Base-by-base conservation (phyloP, 2,113 vertebrate species). In the Actenoides hombroni region DNA sequence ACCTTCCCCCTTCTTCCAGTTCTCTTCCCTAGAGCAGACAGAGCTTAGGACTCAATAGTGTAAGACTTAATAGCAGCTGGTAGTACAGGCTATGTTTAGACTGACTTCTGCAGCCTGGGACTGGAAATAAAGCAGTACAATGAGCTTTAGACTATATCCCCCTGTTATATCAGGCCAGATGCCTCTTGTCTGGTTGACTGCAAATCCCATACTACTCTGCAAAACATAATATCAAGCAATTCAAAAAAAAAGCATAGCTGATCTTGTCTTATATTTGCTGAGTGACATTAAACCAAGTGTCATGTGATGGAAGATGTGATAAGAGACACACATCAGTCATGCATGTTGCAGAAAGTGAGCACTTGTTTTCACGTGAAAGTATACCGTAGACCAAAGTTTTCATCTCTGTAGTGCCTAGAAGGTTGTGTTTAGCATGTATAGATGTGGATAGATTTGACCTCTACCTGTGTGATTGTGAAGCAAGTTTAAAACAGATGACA, bases 161-260 rank as follows among this genome's bases (percentile, higher is more conserved):
- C 11, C 17, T 59, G n/a, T 75, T 46, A 31, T 8, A 69, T 35
- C 9, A 57, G 48, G 8, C 13, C 20, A 74, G 14, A 21, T 82
- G 13, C 3, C 35, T 13, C 16, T 44, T 44, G 2, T 31, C 37
- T 83, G 53, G 3, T 11, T 64, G 16, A 59, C 10, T 53, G 13
- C 25, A 61, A 11, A 31, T 78, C 70, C 33, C 19, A 28, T 20
- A 19, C 11, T 49, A 7, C 11, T 42, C 28, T 64, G 48, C 12
- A 84, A 86, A 70, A 20, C 1, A 8, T 42, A 69, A 35, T 10
- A 67, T n/a, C 11, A 54, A 16, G 31, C n/a, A 0, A 0, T n/a
- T 81, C 24, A 2, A 46, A 10, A 4, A 18, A 86, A 86, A 56
- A 19, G 3, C 20, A 13, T 16, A 31, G 2, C 3, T 81, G 37